Base-by-base conservation (phyloP, 2,113 vertebrate genomes). In the Syngnathus typhle region DNA sequence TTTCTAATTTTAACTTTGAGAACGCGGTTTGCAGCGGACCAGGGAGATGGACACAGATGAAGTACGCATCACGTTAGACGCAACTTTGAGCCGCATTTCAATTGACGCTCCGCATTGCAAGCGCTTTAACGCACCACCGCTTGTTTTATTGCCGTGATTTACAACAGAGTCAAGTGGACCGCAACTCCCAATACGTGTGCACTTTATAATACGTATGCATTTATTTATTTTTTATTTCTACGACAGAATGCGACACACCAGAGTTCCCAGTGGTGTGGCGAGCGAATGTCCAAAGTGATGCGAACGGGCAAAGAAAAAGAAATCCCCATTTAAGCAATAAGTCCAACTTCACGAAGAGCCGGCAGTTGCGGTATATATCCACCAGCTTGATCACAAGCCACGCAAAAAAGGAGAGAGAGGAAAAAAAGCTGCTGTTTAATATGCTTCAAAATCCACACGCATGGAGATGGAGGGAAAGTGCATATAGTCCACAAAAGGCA, bases 271-370 rank as follows among this genome's bases (percentile, higher is more conserved):
- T 51, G n/a, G 11, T 6, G 19, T 21, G 49, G 1, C 49, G 19
- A 39, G 46, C 60, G 77, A 65, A 70, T 55, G 77, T 72, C 62
- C 76, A 67, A 82, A 85, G 81, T 85, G 71, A 65, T 78, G 76
- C 54, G 12, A 37, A 56, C 4, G 16, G 46, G 21, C 21, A 10
- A 1, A n/a, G 41, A n/a, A 3, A 2, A 61, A n/a, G n/a, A 23
- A 15, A 62, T 62, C 10, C 43, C 60, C 38, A 43, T 61, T 21
- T 15, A 4, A 11, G 7, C 21, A 38, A 8, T 1, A 6, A 49
- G 51, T 77, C 76, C 77, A 89, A 88, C 85, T 89, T 89, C 82
- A 71, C 55, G 15, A 9, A 75, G 61, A 79, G 70, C 81, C 78
- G 2, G 18, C 27, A 32, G 27, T 32, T 32, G 5, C 3, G 16